A percentile compares a stretch with the other conserved stretches of the same genome.
Conservation (phyloP, 2,888 invertebrate species). For the Rhaphigaster nebulosa region DNA sequence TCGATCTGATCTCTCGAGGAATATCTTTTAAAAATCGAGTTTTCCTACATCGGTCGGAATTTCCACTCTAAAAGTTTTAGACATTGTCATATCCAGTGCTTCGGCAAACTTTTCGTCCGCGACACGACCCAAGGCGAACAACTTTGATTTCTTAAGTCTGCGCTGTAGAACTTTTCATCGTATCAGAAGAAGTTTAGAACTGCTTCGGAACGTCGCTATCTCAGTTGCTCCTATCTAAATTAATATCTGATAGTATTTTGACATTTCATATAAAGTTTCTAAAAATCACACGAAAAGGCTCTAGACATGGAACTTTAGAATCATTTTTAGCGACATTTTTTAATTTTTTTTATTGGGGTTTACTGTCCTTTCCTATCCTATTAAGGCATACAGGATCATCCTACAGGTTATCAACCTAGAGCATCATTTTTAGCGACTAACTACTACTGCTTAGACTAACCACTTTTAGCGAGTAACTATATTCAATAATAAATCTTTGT, state of each 20-base stretch:
- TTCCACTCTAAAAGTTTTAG: background rate
- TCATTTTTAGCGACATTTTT: too few species aligned
- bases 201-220: background rate
- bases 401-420: too few species aligned
- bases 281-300: background rate
- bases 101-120: background rate
- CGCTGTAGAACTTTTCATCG: background rate
- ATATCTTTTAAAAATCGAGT: background rate
- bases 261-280: background rate
- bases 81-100: background rate
- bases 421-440: too few species aligned
- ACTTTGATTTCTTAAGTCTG: background rate
- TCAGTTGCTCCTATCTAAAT: background rate
- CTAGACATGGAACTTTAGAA: background rate
- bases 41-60: background rate
- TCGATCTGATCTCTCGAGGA: background rate
- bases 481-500: too few species aligned
- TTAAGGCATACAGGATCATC: too few species aligned
- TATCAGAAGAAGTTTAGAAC: conserved; percentile 3
- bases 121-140: background rate
- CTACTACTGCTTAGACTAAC: too few species aligned
- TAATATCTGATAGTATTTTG: background rate
- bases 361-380: too few species aligned
- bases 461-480: too few species aligned
- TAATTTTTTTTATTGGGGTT: too few species aligned